Evolutionary conservation across 2,888 invertebrate species (phyloP), one percentile per base, ranked within the genome.

Genomic region (Camptogramma bilineatum): DNA sequence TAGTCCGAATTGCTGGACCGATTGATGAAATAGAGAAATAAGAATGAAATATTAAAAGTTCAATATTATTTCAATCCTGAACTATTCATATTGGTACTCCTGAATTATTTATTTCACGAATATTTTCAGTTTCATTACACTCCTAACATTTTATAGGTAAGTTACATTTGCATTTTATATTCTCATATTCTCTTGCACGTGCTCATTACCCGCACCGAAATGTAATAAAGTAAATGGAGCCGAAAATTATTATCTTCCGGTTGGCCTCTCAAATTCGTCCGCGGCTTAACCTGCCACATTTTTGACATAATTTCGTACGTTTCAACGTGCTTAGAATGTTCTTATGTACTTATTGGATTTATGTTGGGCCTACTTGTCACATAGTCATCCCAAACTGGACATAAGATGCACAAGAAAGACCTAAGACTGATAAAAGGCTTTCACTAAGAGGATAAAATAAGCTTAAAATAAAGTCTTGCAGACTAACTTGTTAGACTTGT

Each of bases 211-310:
- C 75, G 63, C 73, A 76, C 77, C 79, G 73, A 76, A 80, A 83
- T 75, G 80, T 84, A 83, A 86, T 85, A 84, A 84, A 82, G 79
- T 81, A 83, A 86, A 85, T 84, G 84, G 83, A 81, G 81, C 78
- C 75, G 78, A 81, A 85, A 85, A 86, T 85, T 82, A 83, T 82
- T 73, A 73, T 71, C 76, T 79, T 78, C 74, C 75, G 73, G 73
- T 70, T 73, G 75, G 71, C 72, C 72, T 77, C 74, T 76, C 72
- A 76, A 79, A 81, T 80, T 79, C 21, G 54, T 56, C 75, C 66
- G 67, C 64, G 71, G 70, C 73, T 74, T 70, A 76, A 77, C 74
- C 62, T 70, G 69, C 76, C 73, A 76, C 73, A 78, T 78, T 79
- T 79, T 75, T 73, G 71, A 75, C 71, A 74, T 78, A 68, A 76